Evolutionary conservation across 1,140 invertebrate genomes (phyloP).

Genomic region (Dreissena rostriformis): DNA sequence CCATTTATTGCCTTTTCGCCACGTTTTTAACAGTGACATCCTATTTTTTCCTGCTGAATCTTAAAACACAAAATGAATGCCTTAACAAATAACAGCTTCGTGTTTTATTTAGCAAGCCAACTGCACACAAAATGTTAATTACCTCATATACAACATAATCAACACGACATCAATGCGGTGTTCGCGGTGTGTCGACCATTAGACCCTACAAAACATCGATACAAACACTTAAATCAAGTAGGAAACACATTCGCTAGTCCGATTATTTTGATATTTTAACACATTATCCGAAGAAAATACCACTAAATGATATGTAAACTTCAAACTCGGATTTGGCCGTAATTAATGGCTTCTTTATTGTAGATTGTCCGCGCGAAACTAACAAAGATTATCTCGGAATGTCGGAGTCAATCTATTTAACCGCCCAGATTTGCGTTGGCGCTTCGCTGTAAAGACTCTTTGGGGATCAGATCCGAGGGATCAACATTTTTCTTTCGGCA

Average conservation of each 20-base stretch:
- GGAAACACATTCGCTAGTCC: conserved; percentile 47
- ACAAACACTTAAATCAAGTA: conserved; percentile 45
- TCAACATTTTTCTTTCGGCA: conserved; percentile 54
- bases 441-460: conserved; percentile 51
- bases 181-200: not conserved
- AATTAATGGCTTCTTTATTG: conserved; percentile 57
- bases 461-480: conserved; percentile 45
- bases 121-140: too few species aligned
- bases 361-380: conserved; percentile 3
- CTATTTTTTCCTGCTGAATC: too few species aligned
- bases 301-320: conserved; percentile 57
- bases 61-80: too few species aligned
- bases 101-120: too few species aligned
- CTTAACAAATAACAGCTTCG: too few species aligned
- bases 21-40: too few species aligned
- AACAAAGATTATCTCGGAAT: conserved; percentile 43
- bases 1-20: too few species aligned
- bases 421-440: conserved; percentile 46
- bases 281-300: conserved; percentile 58
- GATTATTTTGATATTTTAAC: conserved; percentile 57
- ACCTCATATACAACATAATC: too few species aligned
- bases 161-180: not conserved
- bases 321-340: conserved; percentile 52
- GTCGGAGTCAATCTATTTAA: conserved; percentile 55
- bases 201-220: not conserved